These are phyloP conservation scores for Galeruca laticollis DNA, from an alignment of 2,888 invertebrate species.

Conservation along the genomic window DNA sequence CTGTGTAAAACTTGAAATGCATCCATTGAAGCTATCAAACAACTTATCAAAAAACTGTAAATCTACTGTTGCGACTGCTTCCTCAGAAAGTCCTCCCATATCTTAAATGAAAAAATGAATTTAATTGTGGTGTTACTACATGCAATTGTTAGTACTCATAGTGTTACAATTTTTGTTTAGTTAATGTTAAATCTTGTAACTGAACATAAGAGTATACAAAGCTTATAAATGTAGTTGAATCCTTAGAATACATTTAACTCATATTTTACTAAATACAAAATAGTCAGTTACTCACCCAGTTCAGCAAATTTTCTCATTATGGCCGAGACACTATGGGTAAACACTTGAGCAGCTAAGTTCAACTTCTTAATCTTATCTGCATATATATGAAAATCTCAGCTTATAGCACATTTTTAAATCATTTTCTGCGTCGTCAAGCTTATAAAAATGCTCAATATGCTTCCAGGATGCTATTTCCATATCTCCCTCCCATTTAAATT, in stretches of 20 bases:
- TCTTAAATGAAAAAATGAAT: constrained; percentile 6
- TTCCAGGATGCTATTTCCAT: constrained; percentile 15
- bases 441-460: constrained; percentile 9
- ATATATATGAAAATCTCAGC: constrained; percentile 24
- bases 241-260: background rate
- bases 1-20: constrained; percentile 11
- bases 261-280: background rate
- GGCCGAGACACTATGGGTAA: constrained; percentile 18
- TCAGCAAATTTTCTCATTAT: constrained; percentile 21
- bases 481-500: constrained; percentile 9
- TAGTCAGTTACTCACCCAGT: constrained; percentile 4
- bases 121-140: no score
- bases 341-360: constrained; percentile 31
- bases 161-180: no score
- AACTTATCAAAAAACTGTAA: constrained; percentile 38
- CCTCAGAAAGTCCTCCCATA: constrained; percentile 13
- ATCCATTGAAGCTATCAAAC: constrained; percentile 41
- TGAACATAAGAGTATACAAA: no score
- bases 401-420: constrained; percentile 26
- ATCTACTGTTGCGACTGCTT: constrained; percentile 37
- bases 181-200: no score
- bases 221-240: no score
- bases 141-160: no score
- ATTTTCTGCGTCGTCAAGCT: background rate
- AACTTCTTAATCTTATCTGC: constrained; percentile 27